A percentile compares a stretch with the other conserved stretches of the same genome.
Evolutionary conservation across 2,797 vertebrate genomes (phyloP).

Genomic region (Eidolon dupreanum): DNA sequence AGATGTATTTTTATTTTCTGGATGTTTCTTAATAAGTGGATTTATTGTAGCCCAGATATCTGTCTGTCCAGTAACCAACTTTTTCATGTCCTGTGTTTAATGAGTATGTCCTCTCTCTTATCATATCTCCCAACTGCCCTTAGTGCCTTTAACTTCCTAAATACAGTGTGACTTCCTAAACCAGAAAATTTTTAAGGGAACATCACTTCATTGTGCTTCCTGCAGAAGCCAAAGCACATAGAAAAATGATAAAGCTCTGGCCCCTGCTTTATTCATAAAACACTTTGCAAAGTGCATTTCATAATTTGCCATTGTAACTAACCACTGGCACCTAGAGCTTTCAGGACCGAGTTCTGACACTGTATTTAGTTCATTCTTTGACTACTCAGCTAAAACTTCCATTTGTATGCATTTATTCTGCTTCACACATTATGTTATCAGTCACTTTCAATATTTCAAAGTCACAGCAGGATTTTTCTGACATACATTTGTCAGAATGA

Average conservation of each 20-base stretch:
- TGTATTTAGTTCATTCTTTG: conserved; percentile 84
- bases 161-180: conserved; percentile 52
- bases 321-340: conserved; percentile 71
- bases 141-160: conserved; percentile 29
- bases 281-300: conserved; percentile 81
- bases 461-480: conserved; percentile 85
- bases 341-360: conserved; percentile 73
- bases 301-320: conserved; percentile 83
- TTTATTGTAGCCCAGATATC: conserved; percentile 8
- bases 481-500: conserved; percentile 85
- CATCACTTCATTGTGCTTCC: conserved; percentile 61
- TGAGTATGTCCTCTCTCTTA: background rate
- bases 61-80: background rate
- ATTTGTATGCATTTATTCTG: conserved; percentile 89
- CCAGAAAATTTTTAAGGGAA: conserved; percentile 61
- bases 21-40: conserved; percentile 53
- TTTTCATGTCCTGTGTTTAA: background rate
- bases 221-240: conserved; percentile 31
- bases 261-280: conserved; percentile 81
- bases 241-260: conserved; percentile 63
- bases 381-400: conserved; percentile 84
- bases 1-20: conserved; percentile 48
- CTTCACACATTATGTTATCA: conserved; percentile 86
- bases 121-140: background rate
- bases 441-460: conserved; percentile 88